A percentile compares a stretch with the other conserved stretches of the same genome.
Conservation (phyloP, 1,140 invertebrate species). For the Seison nebaliae region DNA sequence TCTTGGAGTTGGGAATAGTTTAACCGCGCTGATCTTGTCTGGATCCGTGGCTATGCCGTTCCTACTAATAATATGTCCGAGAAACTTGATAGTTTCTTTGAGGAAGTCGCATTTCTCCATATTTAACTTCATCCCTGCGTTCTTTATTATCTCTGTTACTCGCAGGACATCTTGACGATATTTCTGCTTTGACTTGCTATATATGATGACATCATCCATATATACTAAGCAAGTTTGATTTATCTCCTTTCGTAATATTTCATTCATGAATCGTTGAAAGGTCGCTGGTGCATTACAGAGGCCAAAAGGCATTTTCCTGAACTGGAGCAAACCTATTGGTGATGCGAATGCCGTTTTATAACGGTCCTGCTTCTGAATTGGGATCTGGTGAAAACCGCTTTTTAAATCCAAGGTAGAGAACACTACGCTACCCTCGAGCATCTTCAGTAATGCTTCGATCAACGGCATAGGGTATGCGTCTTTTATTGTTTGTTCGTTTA, state of each 20-base stretch:
- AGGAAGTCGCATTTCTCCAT: conserved; percentile 23
- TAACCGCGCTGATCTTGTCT: conserved; percentile 15
- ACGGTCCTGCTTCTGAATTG: conserved; percentile 3
- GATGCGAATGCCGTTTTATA: conserved; percentile 14
- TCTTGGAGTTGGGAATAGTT: conserved; percentile 10
- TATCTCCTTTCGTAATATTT: conserved; percentile 20
- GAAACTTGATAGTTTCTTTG: conserved; percentile 6
- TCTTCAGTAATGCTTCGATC: no score
- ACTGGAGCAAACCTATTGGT: conserved; percentile 14
- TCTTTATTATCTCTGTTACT: conserved; percentile 20
- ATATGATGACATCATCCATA: conserved; percentile 31
- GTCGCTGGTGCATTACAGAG: conserved; percentile 14
- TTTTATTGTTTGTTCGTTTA: no score
- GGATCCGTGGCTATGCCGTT: conserved; percentile 11
- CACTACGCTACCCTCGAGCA: no score
- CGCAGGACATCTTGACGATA: conserved; percentile 21
- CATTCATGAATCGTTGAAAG: conserved; percentile 14
- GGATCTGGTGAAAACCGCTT: conserved; percentile 4
- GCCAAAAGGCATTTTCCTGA: conserved; percentile 14
- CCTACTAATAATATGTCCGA: conserved; percentile 14
- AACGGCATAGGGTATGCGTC: no score
- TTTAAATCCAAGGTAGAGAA: conserved; percentile 6
- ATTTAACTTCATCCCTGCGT: conserved; percentile 25
- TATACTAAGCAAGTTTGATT: conserved; percentile 20
- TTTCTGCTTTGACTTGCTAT: conserved; percentile 19